Conservation (phyloP, 2,113 vertebrate genomes). For the Platycercus adscitus region DNA sequence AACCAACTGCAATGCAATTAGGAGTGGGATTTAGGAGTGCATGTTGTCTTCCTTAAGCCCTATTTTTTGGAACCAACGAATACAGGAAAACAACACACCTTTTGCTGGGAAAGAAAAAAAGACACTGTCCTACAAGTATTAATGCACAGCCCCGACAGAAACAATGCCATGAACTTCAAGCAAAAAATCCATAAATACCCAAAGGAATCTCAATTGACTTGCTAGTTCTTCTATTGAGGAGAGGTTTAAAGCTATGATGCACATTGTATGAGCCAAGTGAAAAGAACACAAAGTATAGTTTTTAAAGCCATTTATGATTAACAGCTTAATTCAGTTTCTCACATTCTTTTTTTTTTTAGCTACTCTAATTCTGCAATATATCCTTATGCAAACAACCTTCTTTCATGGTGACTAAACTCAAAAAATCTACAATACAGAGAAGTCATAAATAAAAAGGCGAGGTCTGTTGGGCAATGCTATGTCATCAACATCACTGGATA, state of each 20-base stretch:
- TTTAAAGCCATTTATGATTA: neutral
- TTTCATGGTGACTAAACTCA: neutral
- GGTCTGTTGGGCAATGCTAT: neutral
- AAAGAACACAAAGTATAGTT: neutral
- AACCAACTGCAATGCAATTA: neutral
- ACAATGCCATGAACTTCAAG: neutral
- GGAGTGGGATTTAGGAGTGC: neutral
- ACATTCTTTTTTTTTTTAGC: neutral
- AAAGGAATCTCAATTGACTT: neutral
- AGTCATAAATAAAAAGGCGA: neutral
- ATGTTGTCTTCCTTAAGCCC: neutral
- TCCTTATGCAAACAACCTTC: neutral
- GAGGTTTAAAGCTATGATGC: neutral
- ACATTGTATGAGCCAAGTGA: neutral
- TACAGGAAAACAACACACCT: neutral
- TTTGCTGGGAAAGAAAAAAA: neutral
- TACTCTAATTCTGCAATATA: neutral
- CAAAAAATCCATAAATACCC: neutral
- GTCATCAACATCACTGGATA: neutral
- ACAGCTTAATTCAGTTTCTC: neutral
- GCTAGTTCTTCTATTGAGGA: neutral
- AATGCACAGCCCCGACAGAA: neutral
- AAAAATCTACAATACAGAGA: neutral
- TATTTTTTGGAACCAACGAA: neutral
- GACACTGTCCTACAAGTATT: neutral